A percentile compares a stretch with the other conserved stretches of the same genome.
These are phyloP conservation scores for Bombylius major DNA, from an alignment of 2,888 invertebrate species.

Conservation along the genomic window DNA sequence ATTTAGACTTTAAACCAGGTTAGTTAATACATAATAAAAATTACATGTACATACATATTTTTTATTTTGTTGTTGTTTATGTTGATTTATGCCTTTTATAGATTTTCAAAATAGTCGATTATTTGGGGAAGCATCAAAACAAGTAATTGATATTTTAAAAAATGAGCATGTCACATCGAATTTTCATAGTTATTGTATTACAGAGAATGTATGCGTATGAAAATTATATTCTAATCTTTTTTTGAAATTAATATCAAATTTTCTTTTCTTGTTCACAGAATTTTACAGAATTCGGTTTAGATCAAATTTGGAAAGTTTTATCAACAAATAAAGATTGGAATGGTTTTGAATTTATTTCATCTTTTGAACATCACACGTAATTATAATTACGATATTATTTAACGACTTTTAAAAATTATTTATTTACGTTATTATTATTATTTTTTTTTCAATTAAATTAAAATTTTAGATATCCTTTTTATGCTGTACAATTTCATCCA, in stretches of 20 bases:
- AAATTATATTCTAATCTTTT: neutral
- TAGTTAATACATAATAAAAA: slow-evolving; percentile 14
- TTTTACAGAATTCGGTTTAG: slow-evolving; percentile 42
- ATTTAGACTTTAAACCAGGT: slow-evolving; percentile 56
- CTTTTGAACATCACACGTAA: slow-evolving; percentile 54
- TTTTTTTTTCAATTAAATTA: neutral
- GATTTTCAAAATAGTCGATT: slow-evolving; percentile 50
- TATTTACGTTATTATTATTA: neutral
- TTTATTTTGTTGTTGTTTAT: slow-evolving; percentile 43
- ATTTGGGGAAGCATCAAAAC: slow-evolving; percentile 46
- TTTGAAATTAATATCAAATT: neutral
- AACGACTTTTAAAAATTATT: too few relatives aligned
- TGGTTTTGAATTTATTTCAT: slow-evolving; percentile 60
- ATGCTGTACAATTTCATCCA: slow-evolving; percentile 83
- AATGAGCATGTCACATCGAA: slow-evolving; percentile 58
- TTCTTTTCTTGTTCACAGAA: slow-evolving; percentile 33
- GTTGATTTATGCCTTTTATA: slow-evolving; percentile 24
- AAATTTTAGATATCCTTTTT: slow-evolving; percentile 59
- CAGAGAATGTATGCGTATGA: slow-evolving; percentile 41
- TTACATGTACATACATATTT: slow-evolving; percentile 30
- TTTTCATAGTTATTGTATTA: slow-evolving; percentile 58
- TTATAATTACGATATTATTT: slow-evolving; percentile 1
- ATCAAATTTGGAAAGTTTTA: slow-evolving; percentile 54
- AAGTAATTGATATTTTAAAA: slow-evolving; percentile 45
- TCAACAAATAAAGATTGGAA: slow-evolving; percentile 57